These are phyloP conservation scores for Eucera pruinosa DNA, from an alignment of 2,888 invertebrate genomes.

Conservation along the genomic window DNA sequence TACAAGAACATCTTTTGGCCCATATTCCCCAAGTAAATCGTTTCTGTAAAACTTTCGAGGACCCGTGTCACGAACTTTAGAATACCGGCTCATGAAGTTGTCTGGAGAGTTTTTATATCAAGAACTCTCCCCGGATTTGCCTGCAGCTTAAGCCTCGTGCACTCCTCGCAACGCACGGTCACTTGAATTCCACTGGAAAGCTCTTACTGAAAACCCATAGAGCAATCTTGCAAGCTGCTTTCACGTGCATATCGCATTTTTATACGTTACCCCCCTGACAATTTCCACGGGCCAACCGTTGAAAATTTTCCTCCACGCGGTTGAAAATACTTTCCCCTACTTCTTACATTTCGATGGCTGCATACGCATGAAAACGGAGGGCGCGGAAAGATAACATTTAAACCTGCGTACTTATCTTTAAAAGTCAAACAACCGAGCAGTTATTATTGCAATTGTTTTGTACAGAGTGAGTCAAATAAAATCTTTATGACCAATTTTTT, in stretches of 20 bases:
- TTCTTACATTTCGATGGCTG: background rate
- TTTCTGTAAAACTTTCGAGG: constrained; percentile 67
- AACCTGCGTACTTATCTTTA: too few relatives aligned
- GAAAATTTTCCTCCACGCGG: background rate
- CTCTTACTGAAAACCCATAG: constrained; percentile 64
- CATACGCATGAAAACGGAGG: too few relatives aligned
- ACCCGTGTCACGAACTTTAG: constrained; percentile 65
- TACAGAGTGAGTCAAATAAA: too few relatives aligned
- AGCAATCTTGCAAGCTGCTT: constrained; percentile 45
- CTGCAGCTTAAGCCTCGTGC: constrained; percentile 54
- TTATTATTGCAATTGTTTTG: too few relatives aligned
- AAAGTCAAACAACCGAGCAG: too few relatives aligned
- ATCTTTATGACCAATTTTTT: too few relatives aligned
- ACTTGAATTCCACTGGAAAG: constrained; percentile 59
- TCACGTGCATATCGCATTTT: constrained; percentile 42
- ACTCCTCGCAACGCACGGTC: constrained; percentile 54
- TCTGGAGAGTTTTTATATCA: constrained; percentile 70
- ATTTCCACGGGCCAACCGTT: constrained; percentile 1
- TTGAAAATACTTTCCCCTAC: too few relatives aligned
- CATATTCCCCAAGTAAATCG: constrained; percentile 68
- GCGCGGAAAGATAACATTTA: too few relatives aligned
- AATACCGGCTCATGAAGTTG: constrained; percentile 68
- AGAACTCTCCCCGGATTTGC: constrained; percentile 63
- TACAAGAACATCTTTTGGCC: constrained; percentile 39
- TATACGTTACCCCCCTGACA: constrained; percentile 17